Evolutionary conservation across 1,140 invertebrate genomes (phyloP), one percentile per base, ranked within the genome.

Genomic region (Lineus longissimus): DNA sequence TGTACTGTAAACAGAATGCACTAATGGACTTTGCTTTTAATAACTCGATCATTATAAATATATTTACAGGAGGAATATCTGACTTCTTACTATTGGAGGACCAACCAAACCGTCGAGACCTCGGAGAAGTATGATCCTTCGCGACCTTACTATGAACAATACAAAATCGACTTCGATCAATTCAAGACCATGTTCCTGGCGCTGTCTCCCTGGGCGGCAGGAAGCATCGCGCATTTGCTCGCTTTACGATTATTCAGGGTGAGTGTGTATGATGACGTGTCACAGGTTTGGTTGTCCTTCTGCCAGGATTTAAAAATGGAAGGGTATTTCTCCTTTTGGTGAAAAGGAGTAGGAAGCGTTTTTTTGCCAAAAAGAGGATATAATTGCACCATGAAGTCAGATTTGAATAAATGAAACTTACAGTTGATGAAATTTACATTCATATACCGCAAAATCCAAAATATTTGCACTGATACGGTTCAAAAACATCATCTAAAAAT

Each of bases 91-190:
- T 81, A 81, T 51, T 79, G 80, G 73, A 67, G 83, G 41, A 79
- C 76, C 11, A 29, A 69, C 33, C 75, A 73, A 29, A 69, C 74
- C 45, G 70, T 70, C 11, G 78, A 81, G 55, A 65, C 72, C 0
- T 63, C 73, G 30, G 80, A 83, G 43, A 83, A 84, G 66, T 82
- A 75, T 69, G 82, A 85, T 68, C 74, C 79, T 0, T 73, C 76
- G 6, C 64, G 85, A 86, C 83, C 85, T 33, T 86, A 87, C 2
- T 93, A 93, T 74, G 94, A 97, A 76, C 88, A 88, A 0, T 97
- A 94, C 73, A 88, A 88, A 78, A 83, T 97, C 7, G 93, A 96
- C 82, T 97, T 90, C 83, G 90, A 94, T 60, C 88, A 95, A 69
- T 97, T 97, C 81, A 87, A 90, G 69, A 88, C 89, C 36, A 83